Conservation (phyloP, 1,140 invertebrate species). For the Drosophila carrolli region DNA sequence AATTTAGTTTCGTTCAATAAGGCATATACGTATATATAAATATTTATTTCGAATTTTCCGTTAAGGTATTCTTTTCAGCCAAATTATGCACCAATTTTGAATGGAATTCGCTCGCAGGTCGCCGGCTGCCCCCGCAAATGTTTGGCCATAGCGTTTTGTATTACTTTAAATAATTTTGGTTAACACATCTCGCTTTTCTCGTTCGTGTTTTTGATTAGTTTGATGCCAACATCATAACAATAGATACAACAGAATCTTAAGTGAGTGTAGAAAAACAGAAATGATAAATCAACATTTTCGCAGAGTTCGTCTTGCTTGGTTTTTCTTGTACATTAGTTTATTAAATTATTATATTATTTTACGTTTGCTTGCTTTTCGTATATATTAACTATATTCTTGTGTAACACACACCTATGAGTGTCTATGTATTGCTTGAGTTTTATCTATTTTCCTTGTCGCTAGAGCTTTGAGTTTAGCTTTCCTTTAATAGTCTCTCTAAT, state of each 20-base stretch:
- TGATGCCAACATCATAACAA: constrained; percentile 58
- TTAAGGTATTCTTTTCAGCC: constrained; percentile 48
- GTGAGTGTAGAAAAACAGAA: constrained; percentile 48
- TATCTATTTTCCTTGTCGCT: constrained; percentile 50
- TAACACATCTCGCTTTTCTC: constrained; percentile 30
- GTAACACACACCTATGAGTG: constrained; percentile 78
- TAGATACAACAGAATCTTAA: constrained; percentile 58
- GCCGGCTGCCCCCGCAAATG: constrained; percentile 27
- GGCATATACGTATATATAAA: constrained; percentile 65
- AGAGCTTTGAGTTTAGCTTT: constrained; percentile 49
- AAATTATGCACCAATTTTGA: constrained; percentile 73
- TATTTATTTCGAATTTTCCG: constrained; percentile 55
- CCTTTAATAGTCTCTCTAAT: constrained; percentile 67
- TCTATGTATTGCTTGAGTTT: constrained; percentile 82
- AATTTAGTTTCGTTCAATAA: constrained; percentile 58
- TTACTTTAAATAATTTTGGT: constrained; percentile 54
- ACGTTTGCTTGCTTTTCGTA: constrained; percentile 35
- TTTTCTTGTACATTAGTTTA: constrained; percentile 46
- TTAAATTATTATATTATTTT: constrained; percentile 46
- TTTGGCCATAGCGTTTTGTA: constrained; percentile 7
- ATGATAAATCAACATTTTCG: constrained; percentile 46
- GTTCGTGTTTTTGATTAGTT: constrained; percentile 53
- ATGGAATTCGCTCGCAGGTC: constrained; percentile 24
- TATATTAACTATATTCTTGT: constrained; percentile 76
- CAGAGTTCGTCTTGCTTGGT: constrained; percentile 41